phyloP scores from a whole-genome alignment of 2,113 vertebrate genomes.

The Uropsilus gracilis region DNA sequence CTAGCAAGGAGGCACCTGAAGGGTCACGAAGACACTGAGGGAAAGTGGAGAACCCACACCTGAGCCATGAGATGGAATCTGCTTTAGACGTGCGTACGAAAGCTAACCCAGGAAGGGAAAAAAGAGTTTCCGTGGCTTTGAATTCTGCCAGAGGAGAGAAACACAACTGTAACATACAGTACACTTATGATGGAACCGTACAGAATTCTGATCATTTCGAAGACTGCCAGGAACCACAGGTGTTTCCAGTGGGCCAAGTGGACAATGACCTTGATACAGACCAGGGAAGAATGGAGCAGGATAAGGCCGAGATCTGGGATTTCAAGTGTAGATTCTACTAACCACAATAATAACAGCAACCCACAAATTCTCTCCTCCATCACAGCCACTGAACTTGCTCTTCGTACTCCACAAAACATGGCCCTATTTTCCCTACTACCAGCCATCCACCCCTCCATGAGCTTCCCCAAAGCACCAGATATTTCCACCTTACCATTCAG shows the following conservation, averaged over 20 bases:
- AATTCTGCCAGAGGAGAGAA: constrained; percentile 28
- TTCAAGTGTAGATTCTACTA: not conserved
- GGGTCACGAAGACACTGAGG: not conserved
- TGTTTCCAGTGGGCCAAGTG: not conserved
- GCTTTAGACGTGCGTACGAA: not conserved
- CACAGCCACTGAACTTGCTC: not conserved
- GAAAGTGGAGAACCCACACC: not conserved
- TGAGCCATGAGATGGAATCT: not conserved
- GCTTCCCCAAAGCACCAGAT: not conserved
- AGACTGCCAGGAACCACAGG: not conserved
- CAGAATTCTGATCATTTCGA: not conserved
- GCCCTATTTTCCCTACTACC: not conserved
- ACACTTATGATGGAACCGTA: not conserved
- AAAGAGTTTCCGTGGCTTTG: not conserved
- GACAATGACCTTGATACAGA: not conserved
- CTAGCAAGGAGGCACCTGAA: not conserved
- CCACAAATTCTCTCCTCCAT: not conserved
- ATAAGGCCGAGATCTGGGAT: not conserved
- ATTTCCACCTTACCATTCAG: not conserved
- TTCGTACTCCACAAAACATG: not conserved
- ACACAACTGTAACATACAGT: not conserved
- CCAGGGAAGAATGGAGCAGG: not conserved
- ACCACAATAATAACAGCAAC: not conserved
- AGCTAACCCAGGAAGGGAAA: not conserved
- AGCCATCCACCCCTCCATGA: not conserved